Percentiles rank a stretch among this genome's conserved stretches.
phyloP scores from a whole-genome alignment of 2,888 invertebrate genomes.

The Aleiodes testaceus region DNA sequence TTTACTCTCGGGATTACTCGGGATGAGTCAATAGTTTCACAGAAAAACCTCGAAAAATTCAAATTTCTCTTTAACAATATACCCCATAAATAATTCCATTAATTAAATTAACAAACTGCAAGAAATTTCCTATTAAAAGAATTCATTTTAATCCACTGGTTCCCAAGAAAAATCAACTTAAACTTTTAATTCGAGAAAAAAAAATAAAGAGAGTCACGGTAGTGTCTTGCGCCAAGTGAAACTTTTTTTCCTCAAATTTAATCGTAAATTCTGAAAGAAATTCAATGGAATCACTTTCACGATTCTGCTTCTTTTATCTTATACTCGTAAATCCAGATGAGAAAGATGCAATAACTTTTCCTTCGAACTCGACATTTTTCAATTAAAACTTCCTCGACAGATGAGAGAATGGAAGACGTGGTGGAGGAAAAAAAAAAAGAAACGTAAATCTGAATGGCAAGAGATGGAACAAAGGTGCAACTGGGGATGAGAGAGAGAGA shows the following conservation, averaged over 20 bases:
- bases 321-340: no score
- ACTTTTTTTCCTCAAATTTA: no score
- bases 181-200: not conserved
- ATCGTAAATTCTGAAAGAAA: no score
- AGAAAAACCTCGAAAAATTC: conserved; percentile 18
- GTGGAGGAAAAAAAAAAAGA: not conserved
- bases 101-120: not conserved
- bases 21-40: conserved; percentile 29
- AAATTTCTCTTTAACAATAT: not conserved
- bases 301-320: no score
- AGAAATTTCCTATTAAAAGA: not conserved
- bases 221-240: conserved; percentile 1
- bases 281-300: no score
- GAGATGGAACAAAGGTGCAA: conserved; percentile 14
- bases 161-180: not conserved
- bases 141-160: not conserved
- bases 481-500: not conserved
- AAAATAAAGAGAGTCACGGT: not conserved
- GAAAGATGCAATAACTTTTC: no score
- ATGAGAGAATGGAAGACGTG: not conserved
- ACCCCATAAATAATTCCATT: not conserved
- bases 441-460: conserved; percentile 14
- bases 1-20: conserved; percentile 14
- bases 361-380: no score
- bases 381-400: no score